These are phyloP conservation scores for Colletes latitarsis DNA, from an alignment of 1,140 invertebrate species.

Conservation along the genomic window DNA sequence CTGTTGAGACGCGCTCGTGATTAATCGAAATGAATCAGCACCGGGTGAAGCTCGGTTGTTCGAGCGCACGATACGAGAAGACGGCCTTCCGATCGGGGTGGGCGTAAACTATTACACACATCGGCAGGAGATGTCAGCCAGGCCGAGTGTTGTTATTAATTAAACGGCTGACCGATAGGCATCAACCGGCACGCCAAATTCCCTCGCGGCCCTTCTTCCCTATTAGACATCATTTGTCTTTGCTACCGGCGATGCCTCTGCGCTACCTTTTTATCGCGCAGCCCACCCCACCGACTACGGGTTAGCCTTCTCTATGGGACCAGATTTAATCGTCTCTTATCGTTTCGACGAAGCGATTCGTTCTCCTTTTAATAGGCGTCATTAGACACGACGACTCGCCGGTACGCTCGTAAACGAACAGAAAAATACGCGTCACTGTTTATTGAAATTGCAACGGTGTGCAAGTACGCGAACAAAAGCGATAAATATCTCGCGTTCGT, in stretches of 20 bases:
- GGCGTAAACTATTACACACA: constrained; percentile 79
- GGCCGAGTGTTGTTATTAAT: constrained; percentile 81
- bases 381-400: not conserved
- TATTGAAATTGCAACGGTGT: not conserved
- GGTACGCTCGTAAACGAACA: not conserved
- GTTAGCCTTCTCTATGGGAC: not conserved
- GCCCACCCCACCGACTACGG: not conserved
- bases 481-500: not conserved
- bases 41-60: constrained; percentile 48
- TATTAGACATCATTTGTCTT: constrained; percentile 80
- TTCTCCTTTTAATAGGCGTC: constrained; percentile 9
- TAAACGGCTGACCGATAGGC: constrained; percentile 81
- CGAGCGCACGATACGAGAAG: constrained; percentile 49
- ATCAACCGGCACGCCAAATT: constrained; percentile 76
- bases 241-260: constrained; percentile 64
- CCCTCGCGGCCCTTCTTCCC: constrained; percentile 65
- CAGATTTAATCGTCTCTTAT: constrained; percentile 1
- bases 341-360: constrained; percentile 4
- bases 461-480: not conserved
- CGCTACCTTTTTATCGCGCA: constrained; percentile 51
- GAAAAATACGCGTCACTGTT: not conserved
- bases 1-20: constrained; percentile 36
- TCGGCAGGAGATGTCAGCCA: constrained; percentile 76
- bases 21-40: constrained; percentile 75
- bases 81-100: constrained; percentile 74